Conservation (phyloP, 2,113 vertebrate genomes). For the Cyprinus carpio region DNA sequence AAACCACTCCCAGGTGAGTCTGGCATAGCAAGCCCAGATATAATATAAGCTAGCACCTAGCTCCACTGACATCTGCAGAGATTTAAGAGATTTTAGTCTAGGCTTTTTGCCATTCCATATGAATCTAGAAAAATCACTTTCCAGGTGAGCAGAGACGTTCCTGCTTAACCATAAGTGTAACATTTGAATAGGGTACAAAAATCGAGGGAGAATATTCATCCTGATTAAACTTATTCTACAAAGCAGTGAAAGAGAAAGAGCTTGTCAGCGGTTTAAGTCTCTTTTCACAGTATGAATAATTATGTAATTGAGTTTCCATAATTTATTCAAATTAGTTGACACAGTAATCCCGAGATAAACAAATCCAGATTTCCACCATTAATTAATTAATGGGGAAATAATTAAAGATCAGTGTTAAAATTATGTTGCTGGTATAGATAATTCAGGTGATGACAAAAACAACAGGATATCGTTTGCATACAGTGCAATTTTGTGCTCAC, state of each 20-base stretch:
- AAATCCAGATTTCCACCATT: background rate
- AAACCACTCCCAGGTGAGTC: no score
- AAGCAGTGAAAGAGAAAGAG: background rate
- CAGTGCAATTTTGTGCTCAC: background rate
- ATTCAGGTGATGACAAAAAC: background rate
- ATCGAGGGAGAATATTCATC: background rate
- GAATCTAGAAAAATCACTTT: background rate
- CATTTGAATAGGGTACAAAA: background rate
- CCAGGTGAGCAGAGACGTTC: background rate
- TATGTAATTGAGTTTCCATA: background rate
- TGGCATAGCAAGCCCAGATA: no score
- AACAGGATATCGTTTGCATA: background rate
- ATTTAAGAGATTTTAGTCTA: background rate
- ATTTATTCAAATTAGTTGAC: background rate
- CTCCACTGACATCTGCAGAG: background rate
- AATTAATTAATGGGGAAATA: background rate
- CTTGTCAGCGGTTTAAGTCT: no score
- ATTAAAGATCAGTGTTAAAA: background rate
- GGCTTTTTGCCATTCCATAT: background rate
- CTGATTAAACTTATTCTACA: background rate
- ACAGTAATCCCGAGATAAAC: background rate
- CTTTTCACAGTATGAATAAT: background rate
- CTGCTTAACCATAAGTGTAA: background rate
- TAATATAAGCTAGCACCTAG: background rate
- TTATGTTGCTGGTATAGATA: background rate